Evolutionary conservation across 2,888 invertebrate species (phyloP), one percentile per base, ranked within the genome.

Genomic region (Gymnosoma rotundatum): DNA sequence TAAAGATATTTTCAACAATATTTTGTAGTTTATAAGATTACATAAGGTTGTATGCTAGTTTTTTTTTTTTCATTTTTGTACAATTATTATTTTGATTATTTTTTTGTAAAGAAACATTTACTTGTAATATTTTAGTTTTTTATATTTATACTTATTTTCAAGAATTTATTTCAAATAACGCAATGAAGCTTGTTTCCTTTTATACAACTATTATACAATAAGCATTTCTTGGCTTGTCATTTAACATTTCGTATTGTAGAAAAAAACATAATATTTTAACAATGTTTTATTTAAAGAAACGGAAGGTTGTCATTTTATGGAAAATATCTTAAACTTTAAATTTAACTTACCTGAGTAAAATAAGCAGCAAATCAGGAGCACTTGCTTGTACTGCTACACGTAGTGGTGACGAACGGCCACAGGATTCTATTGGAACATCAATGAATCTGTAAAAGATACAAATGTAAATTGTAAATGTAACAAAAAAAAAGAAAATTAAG

Each of bases 401-500:
- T 2, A 96, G 92, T 0, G 96, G 96, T 0, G 95, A 94, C 7
- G 95, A 94, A 87, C 93, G 94, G 0, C 96, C 96, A 88, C 97
- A 97, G 78, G 96, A 96, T 89, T 96, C 96, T 91, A 97, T 94
- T 14, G 97, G 96, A 2, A 97, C 94, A 89, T 97, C 97, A 85
- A 96, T 95, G 88, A 96, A 96, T 58, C 92, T 91, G 88, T 36
- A 87, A 89, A 78, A 86, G n/a, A n/a, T 86, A 84, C 83, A 87
- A 89, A 74, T 64, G 16, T 36, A 54, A 48, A 32, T 32, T 25
- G 25, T n/a, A 25, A 25, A 1, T 48, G n/a, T 50, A 18, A 50
- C 6, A 18, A 52, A 9, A n/a, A 18, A 0, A 50, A 50, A 18
- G 5, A 50, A 50, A 52, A 6, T 48, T 16, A 75, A 74, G n/a